Evolutionary conservation across 2,888 invertebrate genomes (phyloP), one percentile per base, ranked within the genome.

Genomic region (Hirtodrosophila alboralis): DNA sequence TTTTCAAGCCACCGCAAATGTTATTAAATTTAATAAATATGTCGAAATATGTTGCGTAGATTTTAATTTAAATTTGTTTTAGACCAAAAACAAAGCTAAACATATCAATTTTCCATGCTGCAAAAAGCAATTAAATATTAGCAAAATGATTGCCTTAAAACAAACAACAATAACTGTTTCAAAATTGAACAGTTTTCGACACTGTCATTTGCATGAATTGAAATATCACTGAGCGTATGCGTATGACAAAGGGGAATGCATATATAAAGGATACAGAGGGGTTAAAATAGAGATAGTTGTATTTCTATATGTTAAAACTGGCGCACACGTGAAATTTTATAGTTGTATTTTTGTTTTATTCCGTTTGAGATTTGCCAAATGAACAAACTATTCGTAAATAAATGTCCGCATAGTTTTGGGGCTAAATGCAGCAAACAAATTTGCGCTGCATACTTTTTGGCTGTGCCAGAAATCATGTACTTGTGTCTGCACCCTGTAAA

Each of bases 331-430:
- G 48, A 48, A 23, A 7, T 4, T 23, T 4, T 23, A n/a, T n/a
- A n/a, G 23, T 23, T 23, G 4, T 23, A 23, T 31, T 57, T 40
- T 47, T 26, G 9, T 40, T 58, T 52, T 16, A 13, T 33, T 43
- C 28, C 26, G 16, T 41, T 54, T 54, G 37, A 54, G 6, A 47
- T 49, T 40, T 44, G 14, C 33, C 9, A 16, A 45, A 18, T 60
- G 47, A 54, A 31, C 36, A 44, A 12, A 34, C 1, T 23, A 23
- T 21, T 23, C 14, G 45, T 38, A 64, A 59, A 59, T 51, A 59
- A 67, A 71, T 43, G 14, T 13, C 18, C 13, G 48, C 61, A 66
- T 72, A 72, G 67, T 60, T 72, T 69, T 48, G 43, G 43, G 51
- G 67, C 14, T 56, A 41, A 66, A 52, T 52, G 51, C 37, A 28